Evolutionary conservation across 1,140 invertebrate species (phyloP).

Genomic region (Paraescarpia echinospica): DNA sequence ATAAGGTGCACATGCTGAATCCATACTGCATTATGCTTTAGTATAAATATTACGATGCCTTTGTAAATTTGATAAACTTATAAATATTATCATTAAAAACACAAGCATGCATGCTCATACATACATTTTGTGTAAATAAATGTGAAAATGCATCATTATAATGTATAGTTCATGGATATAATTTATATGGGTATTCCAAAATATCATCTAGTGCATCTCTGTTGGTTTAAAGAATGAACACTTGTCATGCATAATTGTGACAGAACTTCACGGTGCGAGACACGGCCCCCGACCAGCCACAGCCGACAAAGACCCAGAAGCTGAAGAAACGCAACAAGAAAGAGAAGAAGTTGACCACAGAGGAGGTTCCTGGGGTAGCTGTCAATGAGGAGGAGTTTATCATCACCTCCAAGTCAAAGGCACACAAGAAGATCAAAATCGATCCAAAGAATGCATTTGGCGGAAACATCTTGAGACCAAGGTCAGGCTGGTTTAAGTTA

Average conservation of each 20-base stretch:
- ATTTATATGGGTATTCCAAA: too few species aligned
- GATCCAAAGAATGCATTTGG: slow-evolving; percentile 53
- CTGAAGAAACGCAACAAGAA: slow-evolving; percentile 15
- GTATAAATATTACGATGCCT: not conserved
- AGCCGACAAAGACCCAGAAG: slow-evolving; percentile 31
- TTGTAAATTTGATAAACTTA: not conserved
- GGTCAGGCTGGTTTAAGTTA: slow-evolving; percentile 37
- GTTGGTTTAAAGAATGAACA: not conserved
- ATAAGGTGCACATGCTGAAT: slow-evolving; percentile 48
- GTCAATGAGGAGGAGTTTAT: slow-evolving; percentile 55
- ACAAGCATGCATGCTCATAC: too few species aligned
- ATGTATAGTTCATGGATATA: not conserved
- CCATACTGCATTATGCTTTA: slow-evolving; percentile 28
- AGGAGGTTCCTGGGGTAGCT: slow-evolving; percentile 33
- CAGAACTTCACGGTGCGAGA: slow-evolving; percentile 39
- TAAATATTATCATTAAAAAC: not conserved
- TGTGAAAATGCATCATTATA: not conserved
- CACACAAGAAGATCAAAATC: slow-evolving; percentile 56
- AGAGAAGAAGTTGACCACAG: slow-evolving; percentile 12
- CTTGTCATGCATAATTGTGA: not conserved
- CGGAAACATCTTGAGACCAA: slow-evolving; percentile 54
- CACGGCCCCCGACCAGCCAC: slow-evolving; percentile 44
- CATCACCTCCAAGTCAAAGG: slow-evolving; percentile 57
- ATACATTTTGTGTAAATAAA: not conserved
- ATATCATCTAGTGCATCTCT: not conserved